Evolutionary conservation across 2,797 vertebrate species (phyloP), one percentile per base, ranked within the genome.

Genomic region (Ctenosaura bakeri): DNA sequence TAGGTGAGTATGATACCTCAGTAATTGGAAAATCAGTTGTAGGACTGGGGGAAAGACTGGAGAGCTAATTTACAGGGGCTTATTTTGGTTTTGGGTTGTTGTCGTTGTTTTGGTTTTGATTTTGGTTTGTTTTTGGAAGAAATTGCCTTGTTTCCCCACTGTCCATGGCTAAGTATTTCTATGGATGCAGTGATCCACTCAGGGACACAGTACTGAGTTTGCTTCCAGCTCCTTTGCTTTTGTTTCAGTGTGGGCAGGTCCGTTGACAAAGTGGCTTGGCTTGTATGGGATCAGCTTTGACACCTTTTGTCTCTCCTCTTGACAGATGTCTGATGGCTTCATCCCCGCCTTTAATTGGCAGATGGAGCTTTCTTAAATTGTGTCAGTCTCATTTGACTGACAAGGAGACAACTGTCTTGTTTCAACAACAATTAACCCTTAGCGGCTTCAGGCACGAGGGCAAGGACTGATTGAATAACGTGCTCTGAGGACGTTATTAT

Each of bases 321-420:
- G 96, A 93, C 97, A 97, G 96, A 97, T 97, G 96, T 94, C 96
- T 92, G 86, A 95, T 90, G 92, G 95, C 91, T 96, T 92, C 91
- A 6, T 95, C 95, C 95, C 90, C 94, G 0, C 85, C 95, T 85
- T 93, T 95, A 95, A 94, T 69, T 94, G 96, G 95, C 97, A 97
- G 96, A 95, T 96, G 96, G 96, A 94, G 90, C 69, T 91, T 8
- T 93, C 89, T 94, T 93, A 85, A 89, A 92, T 93, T 93, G 91
- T 93, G 92, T 66, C 90, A 94, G 95, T 88, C 90, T 94, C 76
- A 1, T 93, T 87, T 94, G 93, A 96, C 86, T 94, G 95, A 92
- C 93, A 94, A 92, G 85, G 77, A 93, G 91, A 92, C 94, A 92
- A 96, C 92, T 91, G 83, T 89, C 71, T 86, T 66, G 59, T 83